Evolutionary conservation across 2,888 invertebrate species (phyloP).

Genomic region (Xylota sylvarum): DNA sequence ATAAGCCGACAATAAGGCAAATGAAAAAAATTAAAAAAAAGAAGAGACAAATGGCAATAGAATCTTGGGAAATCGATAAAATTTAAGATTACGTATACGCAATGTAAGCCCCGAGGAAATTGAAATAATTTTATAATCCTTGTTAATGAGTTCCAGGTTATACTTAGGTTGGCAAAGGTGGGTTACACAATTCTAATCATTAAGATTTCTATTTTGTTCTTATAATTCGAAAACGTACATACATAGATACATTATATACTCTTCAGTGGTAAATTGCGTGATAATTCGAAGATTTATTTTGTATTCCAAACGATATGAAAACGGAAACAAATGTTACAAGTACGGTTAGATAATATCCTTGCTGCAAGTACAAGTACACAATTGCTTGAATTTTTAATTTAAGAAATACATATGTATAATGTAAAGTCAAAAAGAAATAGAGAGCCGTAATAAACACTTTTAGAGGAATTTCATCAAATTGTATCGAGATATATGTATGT

Average conservation of each 20-base stretch:
- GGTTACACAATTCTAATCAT: neutral
- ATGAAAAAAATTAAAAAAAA: slow-evolving; percentile 1
- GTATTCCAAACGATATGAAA: no score
- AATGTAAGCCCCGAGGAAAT: slow-evolving; percentile 21
- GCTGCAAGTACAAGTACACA: no score
- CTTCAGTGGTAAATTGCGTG: no score
- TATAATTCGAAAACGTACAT: neutral
- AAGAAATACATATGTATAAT: no score
- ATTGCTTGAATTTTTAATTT: no score
- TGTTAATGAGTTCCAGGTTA: slow-evolving; percentile 10
- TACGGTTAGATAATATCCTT: no score
- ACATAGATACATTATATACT: neutral
- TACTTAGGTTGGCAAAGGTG: neutral
- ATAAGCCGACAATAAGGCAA: slow-evolving; percentile 38
- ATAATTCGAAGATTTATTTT: no score
- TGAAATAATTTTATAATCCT: slow-evolving; percentile 26
- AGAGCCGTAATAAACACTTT: no score
- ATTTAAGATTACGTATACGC: slow-evolving; percentile 34
- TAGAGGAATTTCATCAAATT: no score
- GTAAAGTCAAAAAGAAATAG: no score
- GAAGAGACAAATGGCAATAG: slow-evolving; percentile 12
- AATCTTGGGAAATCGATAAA: slow-evolving; percentile 32
- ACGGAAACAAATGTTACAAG: no score
- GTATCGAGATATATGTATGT: no score
- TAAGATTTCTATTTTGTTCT: neutral